A percentile compares a stretch with the other conserved stretches of the same genome.
phyloP scores from a whole-genome alignment of 2,797 vertebrate species.

The Holocentrus rufus region DNA sequence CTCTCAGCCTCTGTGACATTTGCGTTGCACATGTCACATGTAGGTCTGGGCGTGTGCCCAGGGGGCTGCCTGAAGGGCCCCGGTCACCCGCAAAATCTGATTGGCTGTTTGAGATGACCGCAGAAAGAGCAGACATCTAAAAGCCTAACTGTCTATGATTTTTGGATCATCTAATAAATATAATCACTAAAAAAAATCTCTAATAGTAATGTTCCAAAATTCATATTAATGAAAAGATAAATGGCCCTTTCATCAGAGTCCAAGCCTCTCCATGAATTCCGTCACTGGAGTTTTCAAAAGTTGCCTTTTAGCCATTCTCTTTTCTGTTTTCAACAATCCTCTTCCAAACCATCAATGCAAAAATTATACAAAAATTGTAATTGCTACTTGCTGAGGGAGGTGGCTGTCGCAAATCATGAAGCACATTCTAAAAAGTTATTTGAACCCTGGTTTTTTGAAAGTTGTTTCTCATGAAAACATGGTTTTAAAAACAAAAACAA shows the following conservation, averaged over 20 bases:
- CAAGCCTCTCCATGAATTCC: not conserved
- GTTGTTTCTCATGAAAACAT: no score
- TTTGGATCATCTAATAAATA: not conserved
- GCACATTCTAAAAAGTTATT: no score
- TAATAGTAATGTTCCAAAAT: no score
- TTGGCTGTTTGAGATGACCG: conserved; percentile 18
- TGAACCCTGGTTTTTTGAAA: no score
- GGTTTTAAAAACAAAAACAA: no score
- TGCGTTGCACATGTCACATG: conserved; percentile 26
- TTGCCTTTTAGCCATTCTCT: no score
- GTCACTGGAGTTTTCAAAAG: no score
- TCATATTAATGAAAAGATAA: not conserved
- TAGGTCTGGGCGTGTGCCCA: conserved; percentile 32
- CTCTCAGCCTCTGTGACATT: conserved; percentile 49
- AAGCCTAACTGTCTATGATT: conserved; percentile 1
- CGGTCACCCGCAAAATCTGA: conserved; percentile 17
- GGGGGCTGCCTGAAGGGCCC: conserved; percentile 33
- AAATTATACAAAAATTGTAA: no score
- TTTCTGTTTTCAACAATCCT: no score
- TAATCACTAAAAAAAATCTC: not conserved
- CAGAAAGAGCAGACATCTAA: conserved; percentile 32
- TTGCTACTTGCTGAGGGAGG: no score
- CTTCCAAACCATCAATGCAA: no score
- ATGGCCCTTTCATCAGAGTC: conserved; percentile 3
- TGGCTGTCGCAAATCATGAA: no score